phyloP scores from a whole-genome alignment of 1,140 invertebrate genomes.

The Grapholita molesta region DNA sequence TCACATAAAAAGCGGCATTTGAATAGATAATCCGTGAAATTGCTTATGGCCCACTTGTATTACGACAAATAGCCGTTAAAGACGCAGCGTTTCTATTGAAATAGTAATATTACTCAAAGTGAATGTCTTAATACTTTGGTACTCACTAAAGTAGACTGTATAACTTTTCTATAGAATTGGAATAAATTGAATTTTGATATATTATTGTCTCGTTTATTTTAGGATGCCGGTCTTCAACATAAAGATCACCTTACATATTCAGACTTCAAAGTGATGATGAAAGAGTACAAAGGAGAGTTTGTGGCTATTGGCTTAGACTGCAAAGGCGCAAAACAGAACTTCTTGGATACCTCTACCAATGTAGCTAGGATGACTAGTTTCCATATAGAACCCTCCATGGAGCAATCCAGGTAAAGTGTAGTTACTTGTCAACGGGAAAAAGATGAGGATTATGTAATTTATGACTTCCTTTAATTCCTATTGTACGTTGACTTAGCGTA shows the following conservation, averaged over 20 bases:
- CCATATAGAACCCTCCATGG: constrained; percentile 89
- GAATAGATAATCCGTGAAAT: neutral
- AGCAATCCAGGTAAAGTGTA: constrained; percentile 70
- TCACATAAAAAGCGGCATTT: no score
- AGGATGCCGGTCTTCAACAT: constrained; percentile 93
- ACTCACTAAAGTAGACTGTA: neutral
- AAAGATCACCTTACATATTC: constrained; percentile 96
- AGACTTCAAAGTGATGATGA: constrained; percentile 98
- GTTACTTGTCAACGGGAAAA: no score
- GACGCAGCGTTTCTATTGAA: neutral
- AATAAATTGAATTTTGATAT: neutral
- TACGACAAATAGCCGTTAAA: neutral
- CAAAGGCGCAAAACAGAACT: constrained; percentile 97
- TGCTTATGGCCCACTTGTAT: neutral
- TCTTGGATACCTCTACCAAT: constrained; percentile 95
- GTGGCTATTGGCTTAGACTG: constrained; percentile 97
- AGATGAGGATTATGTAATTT: no score
- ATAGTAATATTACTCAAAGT: neutral
- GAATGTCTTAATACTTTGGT: neutral
- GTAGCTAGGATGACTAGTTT: constrained; percentile 97
- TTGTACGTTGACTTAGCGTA: no score
- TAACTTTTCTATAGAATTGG: neutral
- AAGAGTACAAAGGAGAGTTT: constrained; percentile 97
- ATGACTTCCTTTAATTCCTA: no score
- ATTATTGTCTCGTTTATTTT: constrained; percentile 23